Base-by-base conservation (phyloP, 2,113 vertebrate species). In the Seriola quinqueradiata region DNA sequence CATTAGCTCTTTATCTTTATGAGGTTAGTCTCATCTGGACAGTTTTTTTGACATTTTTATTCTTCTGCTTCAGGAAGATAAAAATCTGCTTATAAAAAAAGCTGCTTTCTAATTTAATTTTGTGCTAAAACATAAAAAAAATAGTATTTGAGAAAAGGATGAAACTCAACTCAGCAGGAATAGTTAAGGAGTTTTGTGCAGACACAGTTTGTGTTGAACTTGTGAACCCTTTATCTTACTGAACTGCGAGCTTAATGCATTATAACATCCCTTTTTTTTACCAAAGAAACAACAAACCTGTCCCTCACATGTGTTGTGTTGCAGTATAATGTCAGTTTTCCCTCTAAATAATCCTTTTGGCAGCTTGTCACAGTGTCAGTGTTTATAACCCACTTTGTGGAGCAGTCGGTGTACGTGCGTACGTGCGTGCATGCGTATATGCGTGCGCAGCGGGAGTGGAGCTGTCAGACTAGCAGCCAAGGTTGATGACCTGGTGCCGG, bases 401-500 rank as follows among this genome's bases (percentile, higher is more conserved):
- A 68, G 55, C 5, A 3, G 28, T 46, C 44, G 71, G 66, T 32
- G 50, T 17, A 10, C 4, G 11, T 38, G 50, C 21, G 23, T 25
- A n/a, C 25, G 48, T 65, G 40, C 32, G 19, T 46, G 23, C 38
- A 8, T 38, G 38, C 8, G 38, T 38, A 4, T 8, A 38, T 38
- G 38, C 8, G 38, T 38, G 38, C 38, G 38, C 8, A 8, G 38
- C 9, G 40, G 48, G 32, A 34, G 38, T 61, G 64, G 28, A 78
- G 67, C 81, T 92, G 84, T 83, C 84, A 86, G 60, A 69, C 59
- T n/a, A 17, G 66, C 25, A 77, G 57, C 63, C 12, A 34, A 83
- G 69, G 55, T 85, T 77, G 85, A 84, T 78, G 89, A 91, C 85
- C 81, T 77, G 84, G 66, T 65, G 16, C 23, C 0, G 34, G 79